Conservation (phyloP, 2,113 vertebrate species). For the Rousettus leschenaultii region DNA sequence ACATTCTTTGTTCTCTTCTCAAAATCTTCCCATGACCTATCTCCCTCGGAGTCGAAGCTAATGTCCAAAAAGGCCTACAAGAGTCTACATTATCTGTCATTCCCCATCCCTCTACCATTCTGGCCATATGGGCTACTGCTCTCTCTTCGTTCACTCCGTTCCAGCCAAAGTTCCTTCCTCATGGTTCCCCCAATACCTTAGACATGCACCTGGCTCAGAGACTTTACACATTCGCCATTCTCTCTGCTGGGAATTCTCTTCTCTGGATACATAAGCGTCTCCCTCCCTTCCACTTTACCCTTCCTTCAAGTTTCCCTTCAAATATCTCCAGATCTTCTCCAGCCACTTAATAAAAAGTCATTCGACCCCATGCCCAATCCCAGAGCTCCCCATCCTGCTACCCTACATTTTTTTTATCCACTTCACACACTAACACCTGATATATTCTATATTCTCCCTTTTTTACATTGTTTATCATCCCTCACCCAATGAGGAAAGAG, state of each 20-base stretch:
- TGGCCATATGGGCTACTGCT: neutral
- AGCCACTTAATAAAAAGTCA: neutral
- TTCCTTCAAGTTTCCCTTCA: neutral
- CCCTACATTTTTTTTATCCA: neutral
- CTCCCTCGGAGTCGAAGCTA: neutral
- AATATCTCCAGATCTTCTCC: neutral
- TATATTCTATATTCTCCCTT: neutral
- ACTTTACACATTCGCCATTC: neutral
- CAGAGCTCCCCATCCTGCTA: neutral
- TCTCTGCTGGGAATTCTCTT: neutral
- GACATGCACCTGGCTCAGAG: neutral
- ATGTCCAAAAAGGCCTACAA: neutral
- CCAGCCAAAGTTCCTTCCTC: neutral
- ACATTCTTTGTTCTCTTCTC: neutral
- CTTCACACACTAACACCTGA: neutral
- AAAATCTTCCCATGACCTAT: neutral
- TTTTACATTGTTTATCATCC: neutral
- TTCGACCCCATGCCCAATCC: neutral
- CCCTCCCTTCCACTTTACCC: neutral
- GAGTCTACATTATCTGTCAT: neutral
- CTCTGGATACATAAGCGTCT: neutral
- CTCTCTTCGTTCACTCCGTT: neutral
- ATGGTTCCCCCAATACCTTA: neutral
- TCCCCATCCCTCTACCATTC: neutral
- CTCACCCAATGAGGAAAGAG: neutral